Evolutionary conservation across 1,140 invertebrate genomes (phyloP).

Genomic region (Polypedilum vanderplanki): DNA sequence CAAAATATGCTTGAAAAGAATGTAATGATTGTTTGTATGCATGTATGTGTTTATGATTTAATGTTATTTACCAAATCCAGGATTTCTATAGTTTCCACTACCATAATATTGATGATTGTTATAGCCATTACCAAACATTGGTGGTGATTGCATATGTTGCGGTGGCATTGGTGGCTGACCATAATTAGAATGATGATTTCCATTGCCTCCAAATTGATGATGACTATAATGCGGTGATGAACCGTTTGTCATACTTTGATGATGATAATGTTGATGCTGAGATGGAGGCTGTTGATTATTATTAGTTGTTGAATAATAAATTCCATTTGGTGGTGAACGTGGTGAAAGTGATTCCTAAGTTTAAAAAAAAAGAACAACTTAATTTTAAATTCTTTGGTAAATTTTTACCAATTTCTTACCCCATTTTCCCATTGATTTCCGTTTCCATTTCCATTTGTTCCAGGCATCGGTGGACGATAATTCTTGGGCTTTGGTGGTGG

Average conservation of each 20-base stretch:
- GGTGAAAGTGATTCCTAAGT: slow-evolving; percentile 41
- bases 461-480: slow-evolving; percentile 62
- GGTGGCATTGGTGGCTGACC: slow-evolving; percentile 37
- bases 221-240: slow-evolving; percentile 22
- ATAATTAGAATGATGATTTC: slow-evolving; percentile 35
- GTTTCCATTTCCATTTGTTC: slow-evolving; percentile 34
- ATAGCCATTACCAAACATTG: slow-evolving; percentile 38
- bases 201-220: neutral
- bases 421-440: slow-evolving; percentile 42
- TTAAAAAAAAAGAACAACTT: slow-evolving; percentile 29
- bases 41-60: neutral
- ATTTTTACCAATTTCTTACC: slow-evolving; percentile 34
- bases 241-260: slow-evolving; percentile 32
- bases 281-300: slow-evolving; percentile 47
- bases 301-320: slow-evolving; percentile 43
- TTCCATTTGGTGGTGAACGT: slow-evolving; percentile 41
- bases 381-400: neutral
- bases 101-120: slow-evolving; percentile 41
- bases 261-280: slow-evolving; percentile 41
- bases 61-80: slow-evolving; percentile 25
- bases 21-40: neutral
- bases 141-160: slow-evolving; percentile 33
- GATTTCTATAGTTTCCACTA: slow-evolving; percentile 25
- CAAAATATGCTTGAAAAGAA: neutral
- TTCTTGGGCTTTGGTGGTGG: slow-evolving; percentile 88